A percentile compares a stretch with the other conserved stretches of the same genome.
phyloP scores from a whole-genome alignment of 2,113 vertebrate species.

The Etia nguti region DNA sequence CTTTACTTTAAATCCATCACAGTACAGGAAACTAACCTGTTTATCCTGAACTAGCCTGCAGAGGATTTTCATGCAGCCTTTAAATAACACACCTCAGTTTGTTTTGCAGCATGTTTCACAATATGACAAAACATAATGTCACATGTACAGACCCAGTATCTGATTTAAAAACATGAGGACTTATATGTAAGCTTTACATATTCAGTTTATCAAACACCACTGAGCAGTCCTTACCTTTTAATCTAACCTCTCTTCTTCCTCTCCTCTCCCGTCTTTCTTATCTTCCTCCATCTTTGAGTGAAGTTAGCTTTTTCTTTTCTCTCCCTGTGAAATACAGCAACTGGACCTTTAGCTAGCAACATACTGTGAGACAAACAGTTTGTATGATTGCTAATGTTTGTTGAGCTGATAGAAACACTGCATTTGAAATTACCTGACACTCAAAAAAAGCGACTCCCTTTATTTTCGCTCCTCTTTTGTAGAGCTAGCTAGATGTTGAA shows the following conservation, averaged over 20 bases:
- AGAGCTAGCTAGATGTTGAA: neutral
- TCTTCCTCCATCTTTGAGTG: neutral
- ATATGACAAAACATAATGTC: neutral
- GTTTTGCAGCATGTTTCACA: neutral
- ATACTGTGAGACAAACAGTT: neutral
- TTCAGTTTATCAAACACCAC: neutral
- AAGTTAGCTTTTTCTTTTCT: neutral
- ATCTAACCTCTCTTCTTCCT: neutral
- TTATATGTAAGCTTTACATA: neutral
- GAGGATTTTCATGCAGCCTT: neutral
- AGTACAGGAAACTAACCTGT: neutral
- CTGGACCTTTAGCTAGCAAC: neutral
- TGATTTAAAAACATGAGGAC: neutral
- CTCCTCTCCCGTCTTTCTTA: neutral
- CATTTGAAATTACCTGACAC: neutral
- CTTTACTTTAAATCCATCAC: neutral
- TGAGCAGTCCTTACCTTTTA: neutral
- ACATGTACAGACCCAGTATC: neutral
- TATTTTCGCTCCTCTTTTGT: neutral
- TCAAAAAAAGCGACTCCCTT: neutral
- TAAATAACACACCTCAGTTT: neutral
- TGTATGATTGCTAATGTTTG: neutral
- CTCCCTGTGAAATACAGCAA: neutral
- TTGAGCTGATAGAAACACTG: neutral
- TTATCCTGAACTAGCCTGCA: neutral